Evolutionary conservation across 2,888 invertebrate species (phyloP).

Genomic region (Nesidiocoris tenuis): DNA sequence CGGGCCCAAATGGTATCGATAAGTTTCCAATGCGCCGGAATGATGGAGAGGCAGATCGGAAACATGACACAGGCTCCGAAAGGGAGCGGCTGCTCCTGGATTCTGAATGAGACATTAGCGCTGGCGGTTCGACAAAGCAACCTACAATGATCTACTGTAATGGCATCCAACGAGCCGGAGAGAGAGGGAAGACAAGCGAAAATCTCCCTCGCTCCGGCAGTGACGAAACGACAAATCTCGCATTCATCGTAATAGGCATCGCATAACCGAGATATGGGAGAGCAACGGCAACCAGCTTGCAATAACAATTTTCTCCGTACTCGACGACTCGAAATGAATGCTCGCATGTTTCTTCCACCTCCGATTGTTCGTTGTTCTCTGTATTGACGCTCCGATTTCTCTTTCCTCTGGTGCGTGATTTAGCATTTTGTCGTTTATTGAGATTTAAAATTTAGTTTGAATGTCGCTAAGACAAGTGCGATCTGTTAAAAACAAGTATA

Average conservation of each 20-base stretch:
- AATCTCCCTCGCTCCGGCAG: conserved; percentile 9
- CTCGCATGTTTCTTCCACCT: too few species aligned
- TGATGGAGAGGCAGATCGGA: not conserved
- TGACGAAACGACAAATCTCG: conserved; percentile 15
- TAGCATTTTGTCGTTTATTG: too few species aligned
- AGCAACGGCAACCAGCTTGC: too few species aligned
- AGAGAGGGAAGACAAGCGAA: not conserved
- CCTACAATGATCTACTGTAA: conserved; percentile 16
- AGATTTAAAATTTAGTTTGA: too few species aligned
- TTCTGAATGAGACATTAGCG: conserved; percentile 28
- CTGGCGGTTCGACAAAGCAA: conserved; percentile 18
- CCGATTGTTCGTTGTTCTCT: too few species aligned
- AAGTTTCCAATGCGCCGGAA: not conserved
- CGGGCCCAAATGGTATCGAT: not conserved
- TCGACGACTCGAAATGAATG: not conserved
- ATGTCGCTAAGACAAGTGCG: too few species aligned
- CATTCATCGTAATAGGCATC: not conserved
- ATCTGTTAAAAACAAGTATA: too few species aligned
- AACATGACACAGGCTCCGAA: not conserved
- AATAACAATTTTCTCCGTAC: not conserved
- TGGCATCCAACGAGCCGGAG: conserved; percentile 19
- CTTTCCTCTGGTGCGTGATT: too few species aligned
- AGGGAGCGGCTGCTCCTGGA: not conserved
- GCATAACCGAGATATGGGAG: not conserved
- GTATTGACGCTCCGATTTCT: too few species aligned